Conservation (phyloP, 2,113 vertebrate genomes). For the Scortum barcoo region DNA sequence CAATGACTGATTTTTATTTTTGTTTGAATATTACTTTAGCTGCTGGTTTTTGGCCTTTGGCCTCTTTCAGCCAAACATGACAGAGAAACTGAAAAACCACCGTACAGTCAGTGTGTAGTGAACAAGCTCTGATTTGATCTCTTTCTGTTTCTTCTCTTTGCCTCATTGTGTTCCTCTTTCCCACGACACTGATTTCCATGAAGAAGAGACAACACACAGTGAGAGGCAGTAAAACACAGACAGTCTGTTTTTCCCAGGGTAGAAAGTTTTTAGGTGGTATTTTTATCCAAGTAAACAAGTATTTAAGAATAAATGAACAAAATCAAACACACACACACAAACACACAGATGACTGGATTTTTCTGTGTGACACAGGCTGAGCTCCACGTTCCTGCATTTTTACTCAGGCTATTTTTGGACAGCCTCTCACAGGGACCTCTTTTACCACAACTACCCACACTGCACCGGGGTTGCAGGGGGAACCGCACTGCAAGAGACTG, state of each 20-base stretch:
- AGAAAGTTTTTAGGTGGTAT: constrained; percentile 29
- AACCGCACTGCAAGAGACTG: constrained; percentile 77
- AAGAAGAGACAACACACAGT: constrained; percentile 4
- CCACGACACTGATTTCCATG: background rate
- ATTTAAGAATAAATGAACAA: constrained; percentile 62
- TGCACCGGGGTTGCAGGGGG: constrained; percentile 79
- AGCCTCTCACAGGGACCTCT: constrained; percentile 82
- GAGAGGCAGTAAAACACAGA: constrained; percentile 8
- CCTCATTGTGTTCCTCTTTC: constrained; percentile 11
- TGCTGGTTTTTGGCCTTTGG: too few relatives aligned
- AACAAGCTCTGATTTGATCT: background rate
- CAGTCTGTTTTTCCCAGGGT: constrained; percentile 27
- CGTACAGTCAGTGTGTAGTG: background rate
- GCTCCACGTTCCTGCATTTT: constrained; percentile 76
- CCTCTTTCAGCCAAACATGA: background rate
- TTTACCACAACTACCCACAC: constrained; percentile 83
- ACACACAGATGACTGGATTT: constrained; percentile 53
- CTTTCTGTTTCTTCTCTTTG: background rate
- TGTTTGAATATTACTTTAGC: background rate
- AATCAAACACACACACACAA: constrained; percentile 46
- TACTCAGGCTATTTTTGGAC: constrained; percentile 82
- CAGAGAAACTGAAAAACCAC: background rate
- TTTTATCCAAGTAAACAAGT: constrained; percentile 66
- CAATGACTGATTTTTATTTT: background rate
- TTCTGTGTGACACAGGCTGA: constrained; percentile 63